Evolutionary conservation across 2,888 invertebrate species (phyloP), one percentile per base, ranked within the genome.

Genomic region (Drosophila monieri): DNA sequence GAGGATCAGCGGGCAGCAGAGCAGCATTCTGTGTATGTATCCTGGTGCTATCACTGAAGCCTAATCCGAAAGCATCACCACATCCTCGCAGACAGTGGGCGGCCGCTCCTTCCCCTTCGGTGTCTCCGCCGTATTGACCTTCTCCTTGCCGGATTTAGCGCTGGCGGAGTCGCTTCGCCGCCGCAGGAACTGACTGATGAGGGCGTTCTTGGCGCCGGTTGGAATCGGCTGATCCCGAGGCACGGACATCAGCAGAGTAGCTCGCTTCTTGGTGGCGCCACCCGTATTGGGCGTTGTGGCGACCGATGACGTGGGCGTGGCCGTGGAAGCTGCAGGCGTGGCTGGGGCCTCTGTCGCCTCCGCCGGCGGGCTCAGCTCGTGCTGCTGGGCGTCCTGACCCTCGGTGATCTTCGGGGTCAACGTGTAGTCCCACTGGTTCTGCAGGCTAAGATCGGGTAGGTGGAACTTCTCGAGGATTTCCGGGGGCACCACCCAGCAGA

Each of bases 401-500:
- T 76, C 76, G 32, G 57, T 69, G 15, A 65, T 68, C 41, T 84
- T 90, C 2, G 92, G 91, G 14, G 81, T 88, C 15, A 92, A 77
- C 9, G 78, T 91, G 72, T 94, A 94, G 3, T 90, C 89, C 94
- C 94, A 95, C 3, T 90, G 86, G 81, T 94, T 86, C 0, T 93
- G 93, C 15, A 94, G 62, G 1, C 91, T 84, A 0, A 94, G 81
- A 39, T 93, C 92, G 0, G 91, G 83, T 18, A 93, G 85, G 6
- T 92, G 89, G 89, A 94, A 94, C 78, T 94, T 92, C 35, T 93
- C 91, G 12, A 94, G 91, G 1, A 93, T 77, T 10, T 93, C 93
- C 8, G 93, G 92, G 0, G 92, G 86, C 0, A 96, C 95, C 76
- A 93, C 93, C 96, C 95, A 95, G 77, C 94, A 94, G n/a, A 91